phyloP scores from a whole-genome alignment of 2,888 invertebrate species.

The Caenorhabditis angaria region DNA sequence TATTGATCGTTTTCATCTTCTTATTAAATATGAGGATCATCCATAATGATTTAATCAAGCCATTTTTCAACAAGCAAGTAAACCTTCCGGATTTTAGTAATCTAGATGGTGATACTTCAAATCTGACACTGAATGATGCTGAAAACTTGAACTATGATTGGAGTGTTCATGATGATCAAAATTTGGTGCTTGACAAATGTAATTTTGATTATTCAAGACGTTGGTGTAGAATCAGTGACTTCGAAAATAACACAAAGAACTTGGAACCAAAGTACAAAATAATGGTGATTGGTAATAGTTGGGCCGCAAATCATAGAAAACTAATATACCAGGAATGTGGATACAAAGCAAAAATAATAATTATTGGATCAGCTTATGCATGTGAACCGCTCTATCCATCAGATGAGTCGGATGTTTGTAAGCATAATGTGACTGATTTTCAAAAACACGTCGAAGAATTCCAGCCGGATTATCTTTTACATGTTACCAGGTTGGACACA shows the following conservation, averaged over 20 bases:
- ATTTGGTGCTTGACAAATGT: too few species aligned
- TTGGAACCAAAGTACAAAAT: slow-evolving; percentile 12
- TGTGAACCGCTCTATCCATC: not conserved
- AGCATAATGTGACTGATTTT: not conserved
- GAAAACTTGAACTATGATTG: too few species aligned
- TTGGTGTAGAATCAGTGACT: too few species aligned
- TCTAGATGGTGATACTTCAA: too few species aligned
- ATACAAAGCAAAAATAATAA: slow-evolving; percentile 11
- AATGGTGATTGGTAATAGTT: slow-evolving; percentile 44
- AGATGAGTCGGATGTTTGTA: not conserved
- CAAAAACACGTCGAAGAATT: slow-evolving; percentile 8
- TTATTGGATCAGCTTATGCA: too few species aligned
- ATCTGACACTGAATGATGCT: too few species aligned
- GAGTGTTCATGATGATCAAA: too few species aligned
- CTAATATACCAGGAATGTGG: slow-evolving; percentile 36
- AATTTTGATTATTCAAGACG: not conserved
- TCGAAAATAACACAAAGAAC: not conserved
- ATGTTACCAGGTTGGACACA: too few species aligned
- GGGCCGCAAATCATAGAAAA: slow-evolving; percentile 27
- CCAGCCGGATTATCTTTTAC: slow-evolving; percentile 23
- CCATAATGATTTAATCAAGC: too few species aligned
- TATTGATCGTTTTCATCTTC: not conserved
- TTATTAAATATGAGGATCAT: not conserved
- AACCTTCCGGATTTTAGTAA: too few species aligned
- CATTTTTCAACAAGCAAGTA: too few species aligned